phyloP scores from a whole-genome alignment of 2,797 vertebrate species.

The Phalanger gymnotis region DNA sequence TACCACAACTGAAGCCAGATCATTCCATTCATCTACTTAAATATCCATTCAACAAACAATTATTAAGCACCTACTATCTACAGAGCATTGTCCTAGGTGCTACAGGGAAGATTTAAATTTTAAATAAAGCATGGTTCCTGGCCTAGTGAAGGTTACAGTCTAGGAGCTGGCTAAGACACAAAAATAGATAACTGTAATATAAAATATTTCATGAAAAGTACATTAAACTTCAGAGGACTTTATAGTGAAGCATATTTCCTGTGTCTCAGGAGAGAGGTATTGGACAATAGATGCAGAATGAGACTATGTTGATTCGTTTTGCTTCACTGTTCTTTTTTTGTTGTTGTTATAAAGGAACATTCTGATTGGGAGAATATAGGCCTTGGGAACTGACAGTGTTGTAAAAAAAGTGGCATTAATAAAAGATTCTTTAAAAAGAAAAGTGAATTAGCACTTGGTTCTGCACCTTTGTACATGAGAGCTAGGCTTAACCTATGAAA shows the following conservation, averaged over 20 bases:
- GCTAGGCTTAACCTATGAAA: background rate
- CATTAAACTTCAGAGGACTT: background rate
- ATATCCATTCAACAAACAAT: background rate
- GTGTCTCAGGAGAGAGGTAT: background rate
- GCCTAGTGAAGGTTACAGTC: background rate
- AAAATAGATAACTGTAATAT: background rate
- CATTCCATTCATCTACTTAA: background rate
- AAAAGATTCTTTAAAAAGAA: background rate
- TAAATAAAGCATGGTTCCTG: background rate
- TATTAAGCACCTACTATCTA: background rate
- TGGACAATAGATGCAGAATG: background rate
- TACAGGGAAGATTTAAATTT: background rate
- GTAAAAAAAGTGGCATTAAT: background rate
- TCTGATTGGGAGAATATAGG: background rate
- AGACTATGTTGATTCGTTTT: background rate
- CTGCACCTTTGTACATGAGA: background rate
- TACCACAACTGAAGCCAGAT: background rate
- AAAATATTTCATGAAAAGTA: background rate
- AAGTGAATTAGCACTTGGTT: background rate
- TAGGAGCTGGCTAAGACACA: background rate
- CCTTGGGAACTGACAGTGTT: background rate
- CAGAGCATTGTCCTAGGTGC: background rate
- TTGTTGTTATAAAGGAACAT: background rate
- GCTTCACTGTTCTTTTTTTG: background rate
- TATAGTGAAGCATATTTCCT: background rate